phyloP scores from a whole-genome alignment of 2,888 invertebrate species.

The Mimumesa dahlbomi region DNA sequence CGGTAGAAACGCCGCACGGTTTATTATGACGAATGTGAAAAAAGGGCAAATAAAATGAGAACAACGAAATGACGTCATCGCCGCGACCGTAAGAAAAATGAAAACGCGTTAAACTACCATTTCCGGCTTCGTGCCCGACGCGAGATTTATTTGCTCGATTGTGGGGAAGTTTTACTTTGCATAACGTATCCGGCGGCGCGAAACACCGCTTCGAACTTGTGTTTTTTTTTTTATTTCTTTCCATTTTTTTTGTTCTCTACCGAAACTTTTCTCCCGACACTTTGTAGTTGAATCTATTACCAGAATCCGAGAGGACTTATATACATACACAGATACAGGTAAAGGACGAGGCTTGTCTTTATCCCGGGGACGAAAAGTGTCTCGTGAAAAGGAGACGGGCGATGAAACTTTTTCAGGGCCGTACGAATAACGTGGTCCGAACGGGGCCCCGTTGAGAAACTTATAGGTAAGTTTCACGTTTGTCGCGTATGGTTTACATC shows the following conservation, averaged over 20 bases:
- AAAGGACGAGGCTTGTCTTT: conserved; percentile 26
- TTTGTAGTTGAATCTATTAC: conserved; percentile 48
- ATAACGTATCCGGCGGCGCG: conserved; percentile 21
- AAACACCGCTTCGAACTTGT: conserved; percentile 21
- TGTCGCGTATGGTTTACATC: conserved; percentile 33
- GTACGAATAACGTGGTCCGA: conserved; percentile 41
- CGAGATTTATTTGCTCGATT: conserved; percentile 50
- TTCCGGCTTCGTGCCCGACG: not conserved
- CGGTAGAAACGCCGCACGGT: no score
- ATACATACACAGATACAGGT: conserved; percentile 43
- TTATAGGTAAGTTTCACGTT: conserved; percentile 36
- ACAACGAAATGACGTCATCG: no score
- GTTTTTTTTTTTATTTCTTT: no score
- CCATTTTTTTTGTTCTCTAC: no score
- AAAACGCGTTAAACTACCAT: not conserved
- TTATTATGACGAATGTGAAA: no score
- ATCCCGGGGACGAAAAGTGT: conserved; percentile 25
- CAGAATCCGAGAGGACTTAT: conserved; percentile 25
- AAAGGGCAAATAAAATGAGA: no score
- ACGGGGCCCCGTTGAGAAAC: conserved; percentile 24
- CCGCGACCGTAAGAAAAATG: no score
- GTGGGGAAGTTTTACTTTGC: conserved; percentile 38
- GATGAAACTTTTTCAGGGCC: conserved; percentile 42
- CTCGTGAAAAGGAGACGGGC: conserved; percentile 2
- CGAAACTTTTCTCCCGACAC: conserved; percentile 31